A percentile compares a stretch with the other conserved stretches of the same genome.
phyloP scores from a whole-genome alignment of 2,888 invertebrate species.

The Helobdella robusta region DNA sequence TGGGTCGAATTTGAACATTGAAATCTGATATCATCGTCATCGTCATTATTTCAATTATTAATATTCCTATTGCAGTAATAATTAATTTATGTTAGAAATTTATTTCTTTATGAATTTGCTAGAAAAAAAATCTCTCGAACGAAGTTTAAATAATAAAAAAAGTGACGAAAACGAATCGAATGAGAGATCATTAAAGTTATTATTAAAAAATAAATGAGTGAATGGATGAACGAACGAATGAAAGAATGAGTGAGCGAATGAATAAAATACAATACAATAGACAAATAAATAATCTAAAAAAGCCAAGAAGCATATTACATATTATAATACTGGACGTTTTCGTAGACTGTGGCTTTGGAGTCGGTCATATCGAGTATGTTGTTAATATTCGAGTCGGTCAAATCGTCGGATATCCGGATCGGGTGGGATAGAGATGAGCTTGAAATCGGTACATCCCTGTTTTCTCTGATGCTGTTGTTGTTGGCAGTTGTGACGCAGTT shows the following conservation, averaged over 20 bases:
- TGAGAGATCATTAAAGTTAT: too few species aligned
- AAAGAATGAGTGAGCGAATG: background rate
- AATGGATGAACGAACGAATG: background rate
- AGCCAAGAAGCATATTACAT: too few species aligned
- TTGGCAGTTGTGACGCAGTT: too few species aligned
- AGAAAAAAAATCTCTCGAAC: too few species aligned
- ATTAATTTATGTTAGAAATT: too few species aligned
- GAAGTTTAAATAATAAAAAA: too few species aligned
- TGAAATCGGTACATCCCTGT: too few species aligned
- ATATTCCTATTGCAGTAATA: too few species aligned
- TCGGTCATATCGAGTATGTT: slow-evolving; percentile 19
- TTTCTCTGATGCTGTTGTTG: too few species aligned
- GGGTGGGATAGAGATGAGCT: background rate
- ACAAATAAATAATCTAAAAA: background rate
- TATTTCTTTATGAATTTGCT: too few species aligned
- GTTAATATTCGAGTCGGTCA: background rate
- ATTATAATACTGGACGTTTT: slow-evolving; percentile 32
- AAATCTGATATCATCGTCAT: slow-evolving; percentile 38
- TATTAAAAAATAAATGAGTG: background rate
- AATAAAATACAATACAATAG: background rate
- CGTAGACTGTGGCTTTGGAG: slow-evolving; percentile 32
- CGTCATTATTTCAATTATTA: too few species aligned
- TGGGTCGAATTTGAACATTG: slow-evolving; percentile 50
- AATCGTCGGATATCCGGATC: background rate
- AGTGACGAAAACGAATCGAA: too few species aligned